These are phyloP conservation scores for Nyctibius grandis DNA, from an alignment of 2,797 vertebrate genomes.

Conservation along the genomic window DNA sequence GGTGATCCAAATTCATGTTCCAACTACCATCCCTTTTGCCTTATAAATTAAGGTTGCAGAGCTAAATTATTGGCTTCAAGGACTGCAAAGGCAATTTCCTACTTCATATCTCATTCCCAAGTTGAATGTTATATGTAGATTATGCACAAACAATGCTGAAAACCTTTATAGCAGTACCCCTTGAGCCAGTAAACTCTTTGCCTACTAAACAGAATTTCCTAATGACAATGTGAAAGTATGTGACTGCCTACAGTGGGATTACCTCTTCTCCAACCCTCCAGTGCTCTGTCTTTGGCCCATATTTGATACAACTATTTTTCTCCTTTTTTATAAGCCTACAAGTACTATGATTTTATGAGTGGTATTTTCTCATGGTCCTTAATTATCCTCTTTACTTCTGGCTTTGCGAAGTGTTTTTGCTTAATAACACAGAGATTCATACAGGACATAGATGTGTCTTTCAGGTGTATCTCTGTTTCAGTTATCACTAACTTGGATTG, in stretches of 20 bases:
- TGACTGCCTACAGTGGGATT: neutral
- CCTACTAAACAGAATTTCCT: constrained; percentile 39
- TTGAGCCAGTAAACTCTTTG: constrained; percentile 34
- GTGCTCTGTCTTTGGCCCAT: neutral
- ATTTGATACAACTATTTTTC: neutral
- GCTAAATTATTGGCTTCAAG: constrained; percentile 60
- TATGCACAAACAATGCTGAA: constrained; percentile 60
- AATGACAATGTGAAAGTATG: neutral
- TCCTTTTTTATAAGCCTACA: neutral
- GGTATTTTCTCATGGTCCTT: neutral
- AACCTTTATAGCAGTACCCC: constrained; percentile 23
- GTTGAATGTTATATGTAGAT: constrained; percentile 50
- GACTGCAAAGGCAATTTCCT: constrained; percentile 59
- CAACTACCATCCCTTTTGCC: constrained; percentile 45
- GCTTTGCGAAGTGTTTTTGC: neutral
- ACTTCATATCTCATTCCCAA: constrained; percentile 63
- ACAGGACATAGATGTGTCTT: neutral
- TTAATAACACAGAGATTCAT: neutral
- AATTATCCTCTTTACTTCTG: neutral
- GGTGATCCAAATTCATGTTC: constrained; percentile 64
- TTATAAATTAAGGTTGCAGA: constrained; percentile 65
- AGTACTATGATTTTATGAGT: neutral
- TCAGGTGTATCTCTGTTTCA: neutral
- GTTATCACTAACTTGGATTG: neutral
- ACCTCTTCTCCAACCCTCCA: neutral